Base-by-base conservation (phyloP, 2,888 invertebrate genomes). In the Eupithecia vulgata region DNA sequence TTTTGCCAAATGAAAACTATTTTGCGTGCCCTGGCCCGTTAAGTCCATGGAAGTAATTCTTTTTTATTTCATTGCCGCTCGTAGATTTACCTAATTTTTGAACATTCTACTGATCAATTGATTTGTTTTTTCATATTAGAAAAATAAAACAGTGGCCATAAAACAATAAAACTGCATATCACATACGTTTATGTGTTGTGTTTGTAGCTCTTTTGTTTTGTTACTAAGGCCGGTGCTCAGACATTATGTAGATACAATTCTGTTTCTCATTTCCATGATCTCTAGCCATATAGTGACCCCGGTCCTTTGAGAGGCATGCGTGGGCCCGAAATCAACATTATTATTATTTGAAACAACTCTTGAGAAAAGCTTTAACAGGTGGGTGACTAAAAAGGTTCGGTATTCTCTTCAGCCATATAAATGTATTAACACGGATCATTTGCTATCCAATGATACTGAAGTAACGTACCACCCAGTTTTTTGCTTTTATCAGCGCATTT, bases 391-490 rank as follows among this genome's bases (percentile, higher is more conserved):
- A 81, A 83, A 86, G 83, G 82, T 84, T 85, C 85, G 85, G 83
- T 79, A 83, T 82, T 82, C 81, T 87, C 85, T 86, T 83, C 83
- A 87, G 85, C 84, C 88, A 89, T 86, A 88, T 85, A 87, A 88
- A 87, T 85, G 84, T 87, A 87, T 84, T 91, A 89, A 87, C 86
- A 88, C 92, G 89, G 86, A 82, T 87, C 92, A 93, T 93, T 93
- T 90, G 84, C 87, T 82, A 87, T 80, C 87, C 88, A 92, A 93
- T 92, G 93, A 84, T 81, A 88, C 84, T 87, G 91, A 93, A 92
- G 87, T 91, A 92, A 92, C 85, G 76, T 81, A 79, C 79, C 83
- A 81, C 81, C 84, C 81, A 84, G 82, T 83, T 88, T 84, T 85
- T 84, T 76, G 80, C 77, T 81, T 86, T 87, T 89, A 89, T 87